phyloP scores from a whole-genome alignment of 2,113 vertebrate species.

The Nycticryphes semicollaris region DNA sequence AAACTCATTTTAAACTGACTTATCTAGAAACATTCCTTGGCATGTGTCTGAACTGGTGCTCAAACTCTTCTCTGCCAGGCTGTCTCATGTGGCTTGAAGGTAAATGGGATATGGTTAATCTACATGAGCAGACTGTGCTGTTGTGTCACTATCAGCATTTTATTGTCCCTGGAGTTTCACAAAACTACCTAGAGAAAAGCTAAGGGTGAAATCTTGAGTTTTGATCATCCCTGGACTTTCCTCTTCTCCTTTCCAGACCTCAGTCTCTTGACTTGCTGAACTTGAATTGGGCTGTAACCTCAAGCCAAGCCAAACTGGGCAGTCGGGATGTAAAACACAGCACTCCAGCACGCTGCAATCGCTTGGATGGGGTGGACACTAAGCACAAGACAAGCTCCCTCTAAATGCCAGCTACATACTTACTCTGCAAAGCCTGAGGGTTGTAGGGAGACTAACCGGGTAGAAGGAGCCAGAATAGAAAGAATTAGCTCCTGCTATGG shows the following conservation, averaged over 20 bases:
- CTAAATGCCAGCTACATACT: background rate
- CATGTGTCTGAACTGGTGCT: background rate
- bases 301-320: background rate
- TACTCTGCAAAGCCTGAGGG: background rate
- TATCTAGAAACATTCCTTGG: background rate
- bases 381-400: background rate
- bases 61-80: background rate
- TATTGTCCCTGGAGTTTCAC: background rate
- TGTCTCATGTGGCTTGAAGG: background rate
- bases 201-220: background rate
- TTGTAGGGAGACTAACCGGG: background rate
- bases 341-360: background rate
- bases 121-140: background rate
- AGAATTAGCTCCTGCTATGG: background rate
- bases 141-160: background rate
- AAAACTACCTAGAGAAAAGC: background rate
- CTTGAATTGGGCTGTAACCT: background rate
- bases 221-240: background rate
- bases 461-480: background rate
- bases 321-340: background rate
- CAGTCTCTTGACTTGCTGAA: background rate
- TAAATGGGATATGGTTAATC: background rate
- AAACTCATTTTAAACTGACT: background rate
- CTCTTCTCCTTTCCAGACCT: background rate
- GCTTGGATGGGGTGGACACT: accelerated